Base-by-base conservation (phyloP, 1,140 invertebrate genomes). In the Drosophila aff. region DNA sequence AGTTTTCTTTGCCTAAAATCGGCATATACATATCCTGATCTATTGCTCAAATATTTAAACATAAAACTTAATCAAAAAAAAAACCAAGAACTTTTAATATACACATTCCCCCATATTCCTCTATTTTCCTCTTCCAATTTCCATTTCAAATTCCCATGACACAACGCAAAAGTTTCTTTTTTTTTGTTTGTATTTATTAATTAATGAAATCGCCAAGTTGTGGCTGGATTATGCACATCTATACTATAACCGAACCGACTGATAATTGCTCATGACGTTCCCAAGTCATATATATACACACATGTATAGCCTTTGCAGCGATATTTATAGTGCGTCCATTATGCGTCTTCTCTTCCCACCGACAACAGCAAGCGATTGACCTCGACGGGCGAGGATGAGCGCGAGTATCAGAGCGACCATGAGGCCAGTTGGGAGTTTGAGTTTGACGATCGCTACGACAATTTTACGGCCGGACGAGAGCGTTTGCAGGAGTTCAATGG, bases 301-400 rank as follows among this genome's bases (percentile, higher is more conserved):
- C 4, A 11, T 18, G 47, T 33, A 44, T n/a, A 50, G n/a, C 36
- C n/a, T 40, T 5, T 36, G 15, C 67, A 43, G 52, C 53, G 55
- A 73, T 73, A 73, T 72, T 73, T 52, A 73, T 73, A 60, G 66
- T 41, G 43, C 36, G 3, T 52, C 62, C 49, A 77, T 43, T 66
- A 49, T 75, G 63, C 31, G 23, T 61, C 46, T 65, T 57, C 43
- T 65, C 28, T 69, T 28, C 49, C 36, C 41, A 21, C 15, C 47
- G 9, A 5, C 11, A 13, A 44, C 50, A 92, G 92, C 79, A 91
- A 92, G 63, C 83, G 92, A n/a, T 60, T 92, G 71, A 92, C 92
- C 73, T 92, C 92, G 47, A 92, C 92, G 43, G 90, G 92, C 41
- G 92, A 92, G 63, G 92, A 92, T 79, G 92, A 92, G 75, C 92